Evolutionary conservation across 2,888 invertebrate genomes (phyloP).

Genomic region (Tineola bisselliella): DNA sequence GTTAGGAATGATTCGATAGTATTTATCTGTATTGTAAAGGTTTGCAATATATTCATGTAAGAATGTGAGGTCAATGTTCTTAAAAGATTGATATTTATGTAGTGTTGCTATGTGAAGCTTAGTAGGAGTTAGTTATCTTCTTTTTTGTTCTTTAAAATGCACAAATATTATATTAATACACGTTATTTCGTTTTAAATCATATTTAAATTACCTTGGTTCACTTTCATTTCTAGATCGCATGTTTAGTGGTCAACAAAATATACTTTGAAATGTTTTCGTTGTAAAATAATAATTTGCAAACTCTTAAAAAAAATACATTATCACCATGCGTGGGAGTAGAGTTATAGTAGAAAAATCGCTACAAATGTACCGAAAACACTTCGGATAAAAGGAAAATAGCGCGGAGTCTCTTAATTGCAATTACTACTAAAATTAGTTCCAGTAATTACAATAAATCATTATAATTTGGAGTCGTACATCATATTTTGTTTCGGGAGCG

Average conservation of each 20-base stretch:
- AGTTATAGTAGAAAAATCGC: background rate
- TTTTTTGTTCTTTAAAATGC: no score
- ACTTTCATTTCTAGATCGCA: background rate
- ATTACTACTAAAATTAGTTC: background rate
- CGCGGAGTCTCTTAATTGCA: background rate
- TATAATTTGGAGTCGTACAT: background rate
- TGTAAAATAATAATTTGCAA: background rate
- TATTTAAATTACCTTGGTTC: background rate
- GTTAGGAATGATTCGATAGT: background rate
- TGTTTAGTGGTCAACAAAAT: background rate
- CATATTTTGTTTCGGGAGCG: background rate
- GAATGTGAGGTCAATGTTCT: background rate
- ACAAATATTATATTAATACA: no score
- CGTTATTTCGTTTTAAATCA: no score
- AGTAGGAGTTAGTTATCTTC: no score
- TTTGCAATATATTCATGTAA: background rate
- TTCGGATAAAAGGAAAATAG: background rate
- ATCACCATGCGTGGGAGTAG: background rate
- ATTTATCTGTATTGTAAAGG: background rate
- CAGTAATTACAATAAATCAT: background rate
- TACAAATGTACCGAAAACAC: background rate
- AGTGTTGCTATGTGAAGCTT: no score
- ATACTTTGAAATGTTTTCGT: background rate
- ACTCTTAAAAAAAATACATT: background rate
- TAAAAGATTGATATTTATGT: background rate